Evolutionary conservation across 2,113 vertebrate genomes (phyloP), one percentile per base, ranked within the genome.

Genomic region (Pholis gunnellus): DNA sequence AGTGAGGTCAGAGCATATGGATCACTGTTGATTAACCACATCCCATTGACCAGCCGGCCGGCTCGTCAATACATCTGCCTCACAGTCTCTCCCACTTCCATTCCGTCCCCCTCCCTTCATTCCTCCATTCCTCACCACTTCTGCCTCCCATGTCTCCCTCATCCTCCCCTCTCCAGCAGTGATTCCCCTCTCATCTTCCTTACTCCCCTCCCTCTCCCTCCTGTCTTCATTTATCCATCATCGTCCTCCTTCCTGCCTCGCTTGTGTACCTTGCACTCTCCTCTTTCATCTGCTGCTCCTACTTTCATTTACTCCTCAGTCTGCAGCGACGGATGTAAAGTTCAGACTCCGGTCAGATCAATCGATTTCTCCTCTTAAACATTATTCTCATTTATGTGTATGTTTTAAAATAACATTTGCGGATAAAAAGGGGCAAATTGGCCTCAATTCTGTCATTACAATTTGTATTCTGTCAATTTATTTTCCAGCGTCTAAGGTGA

Each of bases 1-100:
- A 66, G 68, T 84, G 67, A 92, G 93, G 93, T 92, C 93, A 89
- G 78, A 57, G 79, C 31, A 0, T 88, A 91, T 91, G 61, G 92
- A 91, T 93, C 89, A 81, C 77, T 84, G 85, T 40, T 87, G 91
- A 93, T 90, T 79, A 90, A 92, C 60, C 74, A 54, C 81, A 79
- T 88, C 81, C 46, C 66, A 94, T 94, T 70, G 91, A 92, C 84
- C 86, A 75, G 67, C 57, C 76, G 18, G 82, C 48, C 48, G 44
- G 18, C 84, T 64, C 38, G 15, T 88, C 91, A 48, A 84, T 90
- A 61, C 90, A 78, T 87, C 75, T 85, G 84, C 85, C 85, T 88
- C 87, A 82, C 67, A 81, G 68, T 40, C 64, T 61, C 75, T 42
- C 77, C 67, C 65, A n/a, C 80, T 27, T 60, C 60, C 59, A 46